Base-by-base conservation (phyloP, 2,113 vertebrate genomes). In the Corydoras sp. region DNA sequence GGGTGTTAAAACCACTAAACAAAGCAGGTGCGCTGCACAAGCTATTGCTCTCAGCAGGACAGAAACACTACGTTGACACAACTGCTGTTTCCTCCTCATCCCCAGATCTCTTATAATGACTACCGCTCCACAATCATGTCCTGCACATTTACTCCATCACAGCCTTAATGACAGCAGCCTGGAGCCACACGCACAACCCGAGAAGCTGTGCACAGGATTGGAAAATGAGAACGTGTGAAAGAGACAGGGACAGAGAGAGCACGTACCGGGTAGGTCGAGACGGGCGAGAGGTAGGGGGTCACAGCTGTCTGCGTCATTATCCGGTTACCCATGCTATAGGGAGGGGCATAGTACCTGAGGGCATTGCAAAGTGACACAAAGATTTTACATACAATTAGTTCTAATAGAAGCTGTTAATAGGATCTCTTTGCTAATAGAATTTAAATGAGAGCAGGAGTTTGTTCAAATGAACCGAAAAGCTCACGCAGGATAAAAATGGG, bases 241-340 rank as follows among this genome's bases (percentile, higher is more conserved):
- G 14, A 53, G 51, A 68, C 32, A 63, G 51, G 64, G 9, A 10
- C 2, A 74, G 58, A 55, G 24, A 64, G 14, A 54, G 32, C 32
- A 48, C 91, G 79, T 85, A 98, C 97, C 94, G 97, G 97, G 90
- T 98, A 99, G 69, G 97, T 88, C 79, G 97, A 97, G 82, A 99
- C 90, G 0, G 94, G 93, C 85, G 96, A 96, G 74, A 98, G 94
- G 78, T 98, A 98, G 10, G 94, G 95, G 18, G 95, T 92, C 85
- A 98, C 91, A 74, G 95, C 93, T 58, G 95, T 91, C 73, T 95
- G 96, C 79, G 95, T 91, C 73, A 99, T 95, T 93, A 98, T 95
- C 90, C 95, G 92, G 91, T 95, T 98, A 78, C 95, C 92, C 89
- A 99, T 97, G 88, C 93, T 96, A 87, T 98, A 99, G 43, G 70